Percentiles rank a stretch among this genome's conserved stretches.
Conservation (phyloP, 2,888 invertebrate species). For the Alcis repandata region DNA sequence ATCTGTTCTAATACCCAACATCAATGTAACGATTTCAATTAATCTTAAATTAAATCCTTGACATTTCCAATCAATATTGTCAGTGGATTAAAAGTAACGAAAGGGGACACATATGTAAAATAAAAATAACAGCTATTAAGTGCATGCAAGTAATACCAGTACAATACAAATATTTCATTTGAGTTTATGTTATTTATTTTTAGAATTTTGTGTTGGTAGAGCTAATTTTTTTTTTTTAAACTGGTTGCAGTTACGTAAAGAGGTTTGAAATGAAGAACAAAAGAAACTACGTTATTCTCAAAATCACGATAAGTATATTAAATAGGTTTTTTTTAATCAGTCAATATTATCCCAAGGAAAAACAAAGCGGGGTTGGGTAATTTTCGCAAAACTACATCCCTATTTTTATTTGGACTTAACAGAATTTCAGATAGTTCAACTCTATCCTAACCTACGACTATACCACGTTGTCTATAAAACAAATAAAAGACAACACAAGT, state of each 20-base stretch:
- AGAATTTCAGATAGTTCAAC: not conserved
- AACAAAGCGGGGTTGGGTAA: too few relatives aligned
- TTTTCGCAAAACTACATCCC: too few relatives aligned
- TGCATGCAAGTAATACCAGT: constrained; percentile 3
- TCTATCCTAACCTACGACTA: not conserved
- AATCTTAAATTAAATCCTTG: constrained; percentile 37
- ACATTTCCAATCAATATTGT: constrained; percentile 34
- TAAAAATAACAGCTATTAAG: constrained; percentile 10
- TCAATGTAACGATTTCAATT: constrained; percentile 17
- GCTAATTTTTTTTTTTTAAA: too few relatives aligned
- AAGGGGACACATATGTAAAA: constrained; percentile 16
- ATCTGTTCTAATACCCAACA: constrained; percentile 12
- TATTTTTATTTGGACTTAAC: not conserved
- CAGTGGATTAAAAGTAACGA: constrained; percentile 15
- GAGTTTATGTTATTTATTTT: not conserved
- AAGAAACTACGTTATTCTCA: too few relatives aligned
- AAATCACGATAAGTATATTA: too few relatives aligned
- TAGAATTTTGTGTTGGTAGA: too few relatives aligned
- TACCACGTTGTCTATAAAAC: not conserved
- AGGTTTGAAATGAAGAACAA: too few relatives aligned
- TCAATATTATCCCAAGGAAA: not conserved
- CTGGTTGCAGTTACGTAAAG: too few relatives aligned
- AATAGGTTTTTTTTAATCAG: not conserved
- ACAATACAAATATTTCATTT: not conserved
- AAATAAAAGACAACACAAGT: not conserved